These are phyloP conservation scores for Drosophila setosimentum DNA, from an alignment of 2,888 invertebrate genomes.

Conservation along the genomic window DNA sequence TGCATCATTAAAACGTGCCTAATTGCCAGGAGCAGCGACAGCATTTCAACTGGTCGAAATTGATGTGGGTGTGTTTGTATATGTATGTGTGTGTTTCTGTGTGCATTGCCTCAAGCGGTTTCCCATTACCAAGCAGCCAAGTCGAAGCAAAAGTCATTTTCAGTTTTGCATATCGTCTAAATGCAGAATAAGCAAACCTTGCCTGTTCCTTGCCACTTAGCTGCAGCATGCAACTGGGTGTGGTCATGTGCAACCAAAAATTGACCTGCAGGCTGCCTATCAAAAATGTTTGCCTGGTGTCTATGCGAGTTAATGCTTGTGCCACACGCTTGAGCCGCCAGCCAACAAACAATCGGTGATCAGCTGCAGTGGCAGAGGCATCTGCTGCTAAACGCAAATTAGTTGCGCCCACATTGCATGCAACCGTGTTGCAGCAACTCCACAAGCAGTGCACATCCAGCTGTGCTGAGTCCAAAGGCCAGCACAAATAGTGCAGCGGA, in stretches of 20 bases:
- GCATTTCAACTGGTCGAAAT: conserved; percentile 40
- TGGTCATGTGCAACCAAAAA: conserved; percentile 11
- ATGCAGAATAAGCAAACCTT: conserved; percentile 56
- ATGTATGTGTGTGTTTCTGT: conserved; percentile 1
- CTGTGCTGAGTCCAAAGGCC: conserved; percentile 73
- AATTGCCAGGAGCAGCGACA: conserved; percentile 51
- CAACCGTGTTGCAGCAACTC: conserved; percentile 59
- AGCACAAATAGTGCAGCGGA: conserved; percentile 81
- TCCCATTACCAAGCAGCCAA: conserved; percentile 66
- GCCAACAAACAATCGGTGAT: conserved; percentile 53
- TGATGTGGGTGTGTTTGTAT: conserved; percentile 13
- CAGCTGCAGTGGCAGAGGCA: conserved; percentile 25
- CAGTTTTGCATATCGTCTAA: conserved; percentile 67
- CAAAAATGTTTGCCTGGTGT: conserved; percentile 37
- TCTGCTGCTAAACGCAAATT: conserved; percentile 47
- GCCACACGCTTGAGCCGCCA: conserved; percentile 38
- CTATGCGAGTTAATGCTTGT: conserved; percentile 33
- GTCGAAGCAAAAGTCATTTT: conserved; percentile 70
- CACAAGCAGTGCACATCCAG: conserved; percentile 62
- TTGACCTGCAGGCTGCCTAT: conserved; percentile 27
- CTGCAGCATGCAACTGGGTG: conserved; percentile 19
- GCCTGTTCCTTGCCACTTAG: conserved; percentile 45
- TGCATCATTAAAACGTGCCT: conserved; percentile 73
- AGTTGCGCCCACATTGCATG: conserved; percentile 37
- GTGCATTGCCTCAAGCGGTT: conserved; percentile 59